Base-by-base conservation (phyloP, 2,797 vertebrate species). In the Limosa lapponica region DNA sequence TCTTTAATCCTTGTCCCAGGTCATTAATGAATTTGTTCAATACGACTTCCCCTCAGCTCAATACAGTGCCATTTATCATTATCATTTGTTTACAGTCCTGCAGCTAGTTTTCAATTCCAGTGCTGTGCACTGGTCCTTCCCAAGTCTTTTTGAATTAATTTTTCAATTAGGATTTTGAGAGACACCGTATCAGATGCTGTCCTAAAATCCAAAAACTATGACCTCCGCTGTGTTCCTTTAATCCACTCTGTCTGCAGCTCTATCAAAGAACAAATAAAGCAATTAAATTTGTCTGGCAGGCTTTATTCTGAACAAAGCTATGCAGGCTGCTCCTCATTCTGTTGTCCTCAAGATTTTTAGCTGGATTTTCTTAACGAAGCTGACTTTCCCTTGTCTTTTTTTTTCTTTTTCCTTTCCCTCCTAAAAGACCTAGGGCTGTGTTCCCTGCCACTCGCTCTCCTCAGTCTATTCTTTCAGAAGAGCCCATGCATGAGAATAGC, bases 121-220 rank as follows among this genome's bases (percentile, higher is more conserved):
- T 28, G 61, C 67, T 54, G 36, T 89, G 83, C 74, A 18, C 51
- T 61, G 78, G 71, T 87, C 77, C 83, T 93, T 94, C 79, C 67
- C 83, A 93, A 97, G 97, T 95, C 97, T 93, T 96, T 92, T 95
- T 96, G 96, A 97, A 98, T 98, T 98, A 98, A 97, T 94, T 96
- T 96, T 95, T 95, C 93, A 96, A 94, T 93, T 97, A 97, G 95
- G 94, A 94, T 96, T 97, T 96, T 0, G 13, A 96, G 96, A 97
- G 95, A 92, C 92, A 89, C 52, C 8, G 30, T 95, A 96, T 97
- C 96, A 90, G 83, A 97, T 97, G 92, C 77, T 95, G 90, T 96
- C 93, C 86, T 96, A 87, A 97, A 97, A 97, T 97, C 90, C 81
- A 90, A 37, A 89, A 85, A 93, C 91, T 58, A 70, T 11, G 62